phyloP scores from a whole-genome alignment of 2,888 invertebrate species.

The Plusia festucae region DNA sequence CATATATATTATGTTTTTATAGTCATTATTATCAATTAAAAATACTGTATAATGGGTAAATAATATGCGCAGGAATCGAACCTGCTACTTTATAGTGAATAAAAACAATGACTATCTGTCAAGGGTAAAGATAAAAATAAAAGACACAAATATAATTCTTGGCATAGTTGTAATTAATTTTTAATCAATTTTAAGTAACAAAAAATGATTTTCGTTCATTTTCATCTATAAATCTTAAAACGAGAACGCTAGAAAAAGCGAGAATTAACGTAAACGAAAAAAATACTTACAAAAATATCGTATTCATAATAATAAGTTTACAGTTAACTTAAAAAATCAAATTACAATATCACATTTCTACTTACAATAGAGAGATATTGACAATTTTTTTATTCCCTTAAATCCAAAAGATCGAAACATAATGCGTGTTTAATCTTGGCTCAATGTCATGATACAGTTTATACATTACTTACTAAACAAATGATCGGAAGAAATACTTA shows the following conservation, averaged over 20 bases:
- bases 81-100: neutral
- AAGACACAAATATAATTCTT: conserved; percentile 80
- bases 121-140: conserved; percentile 61
- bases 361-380: conserved; percentile 89
- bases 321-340: conserved; percentile 84
- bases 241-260: conserved; percentile 85
- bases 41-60: no score
- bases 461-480: conserved; percentile 78
- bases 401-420: conserved; percentile 72
- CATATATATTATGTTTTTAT: no score
- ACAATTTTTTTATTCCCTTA: conserved; percentile 75
- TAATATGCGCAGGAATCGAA: conserved; percentile 20
- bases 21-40: no score
- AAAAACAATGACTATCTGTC: neutral
- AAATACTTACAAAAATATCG: conserved; percentile 88
- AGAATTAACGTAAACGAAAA: conserved; percentile 82
- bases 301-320: conserved; percentile 86
- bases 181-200: conserved; percentile 89
- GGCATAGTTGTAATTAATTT: conserved; percentile 89
- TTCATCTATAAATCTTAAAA: conserved; percentile 85
- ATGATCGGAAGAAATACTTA: conserved; percentile 84
- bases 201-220: conserved; percentile 82
- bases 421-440: conserved; percentile 77
- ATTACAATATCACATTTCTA: conserved; percentile 90
- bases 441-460: conserved; percentile 77